Base-by-base conservation (phyloP, 2,888 invertebrate species). In the Pomacea canaliculata region DNA sequence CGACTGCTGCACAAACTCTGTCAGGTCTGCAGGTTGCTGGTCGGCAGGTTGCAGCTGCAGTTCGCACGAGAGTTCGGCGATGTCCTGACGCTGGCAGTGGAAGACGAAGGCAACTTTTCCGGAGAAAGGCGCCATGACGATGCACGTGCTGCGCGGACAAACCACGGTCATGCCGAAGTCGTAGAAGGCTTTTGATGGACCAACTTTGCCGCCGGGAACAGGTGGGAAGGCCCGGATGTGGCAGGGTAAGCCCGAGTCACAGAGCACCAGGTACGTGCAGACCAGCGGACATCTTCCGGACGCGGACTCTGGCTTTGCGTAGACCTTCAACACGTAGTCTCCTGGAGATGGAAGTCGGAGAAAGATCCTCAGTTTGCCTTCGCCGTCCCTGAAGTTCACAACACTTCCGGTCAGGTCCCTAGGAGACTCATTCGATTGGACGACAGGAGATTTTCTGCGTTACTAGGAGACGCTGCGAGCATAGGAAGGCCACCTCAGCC, bases 401-500 rank as follows among this genome's bases (percentile, higher is more conserved):
- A 67, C 67, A 46, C 68, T 68, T 56, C 62, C 67, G 12, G 23
- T 60, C n/a, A 74, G 49, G 19, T 74, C 73, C 7, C 7, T 18
- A 16, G 67, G 67, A 16, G 56, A 62, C 4, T 49, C 69, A 4
- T 74, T 49, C 16, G 59, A 68, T 3, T 37, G 56, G 8, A 46
- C 69, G 5, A 16, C 46, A 16, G 60, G 60, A 69, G 10, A 74
- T 60, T 23, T 74, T 74, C 49, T 74, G 73, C 16, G 73, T 74
- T n/a, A 60, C 62, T 23, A 74, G 60, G 48, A 74, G 16, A 12
- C 51, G 69, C 46, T 46, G 68, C 48, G 62, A 69, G 49, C 18
- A 62, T 3, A 48, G 1, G 78, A 88, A 88, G 66, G 82, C 81
- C 10, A 89, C 82, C 71, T 88, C 86, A 16, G 88, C 85, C 72